Evolutionary conservation across 2,113 vertebrate species (phyloP), one percentile per base, ranked within the genome.

Genomic region (Neoarius graeffei): DNA sequence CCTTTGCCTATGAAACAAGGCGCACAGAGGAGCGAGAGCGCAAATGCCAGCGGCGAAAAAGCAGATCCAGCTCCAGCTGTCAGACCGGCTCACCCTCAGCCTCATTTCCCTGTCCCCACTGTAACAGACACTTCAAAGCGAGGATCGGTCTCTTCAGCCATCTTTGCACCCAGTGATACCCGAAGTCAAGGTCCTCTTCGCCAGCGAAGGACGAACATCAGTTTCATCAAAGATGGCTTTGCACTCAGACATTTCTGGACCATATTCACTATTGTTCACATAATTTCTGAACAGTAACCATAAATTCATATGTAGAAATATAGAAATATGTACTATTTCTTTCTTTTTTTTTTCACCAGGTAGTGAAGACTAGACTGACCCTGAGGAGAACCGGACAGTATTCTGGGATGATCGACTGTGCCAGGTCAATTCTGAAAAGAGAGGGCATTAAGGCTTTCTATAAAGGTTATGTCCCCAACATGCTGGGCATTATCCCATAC

Each of bases 341-440:
- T 42, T 42, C 3, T 30, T 54, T 76, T 69, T 66, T 56, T 90
- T 87, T 23, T 19, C 15, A 4, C 81, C 82, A 99, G 98, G 97
- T 99, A 77, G 89, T 99, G 90, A 99, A 99, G 94, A 99, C 98
- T 52, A 96, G 97, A 83, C 91, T 99, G 92, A 97, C 98, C 67
- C 95, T 99, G 69, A 95, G 96, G 90, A 99, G 96, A 94, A 99
- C 98, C 1, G 97, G 98, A 11, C 97, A 99, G 85, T 99, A 97
- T 88, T 94, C 94, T 86, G 98, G 98, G 83, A 96, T 98, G 92
- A 95, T 96, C 64, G 95, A 98, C 81, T 99, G 98, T 94, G 97
- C 97, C 87, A 98, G 96, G 93, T 96, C 96, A 88, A 98, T 98
- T 91, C 92, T 98, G 92, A 97, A 95, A 92, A 95, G 92, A 25